Conservation (phyloP, 2,113 vertebrate species). For the Promerops cafer region DNA sequence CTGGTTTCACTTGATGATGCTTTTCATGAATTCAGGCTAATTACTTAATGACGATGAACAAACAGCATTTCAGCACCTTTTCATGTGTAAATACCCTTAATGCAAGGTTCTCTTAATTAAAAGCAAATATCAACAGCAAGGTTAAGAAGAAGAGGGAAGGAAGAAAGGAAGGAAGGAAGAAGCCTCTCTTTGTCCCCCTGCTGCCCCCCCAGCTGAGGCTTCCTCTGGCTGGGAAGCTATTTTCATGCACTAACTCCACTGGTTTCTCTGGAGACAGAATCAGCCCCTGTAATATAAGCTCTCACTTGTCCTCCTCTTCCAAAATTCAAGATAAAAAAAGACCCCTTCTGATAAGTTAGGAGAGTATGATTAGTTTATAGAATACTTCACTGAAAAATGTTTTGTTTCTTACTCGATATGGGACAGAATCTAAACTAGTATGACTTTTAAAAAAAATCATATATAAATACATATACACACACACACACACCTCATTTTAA, state of each 20-base stretch:
- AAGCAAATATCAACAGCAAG: background rate
- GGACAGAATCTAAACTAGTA: background rate
- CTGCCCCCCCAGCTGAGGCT: conserved; percentile 9
- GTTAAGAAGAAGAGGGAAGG: conserved; percentile 10
- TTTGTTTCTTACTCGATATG: background rate
- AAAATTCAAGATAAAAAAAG: conserved; percentile 17
- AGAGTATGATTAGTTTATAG: background rate
- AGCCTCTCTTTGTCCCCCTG: conserved; percentile 39
- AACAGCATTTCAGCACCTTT: conserved; percentile 53
- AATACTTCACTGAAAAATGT: conserved; percentile 37
- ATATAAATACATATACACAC: background rate
- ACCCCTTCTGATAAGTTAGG: background rate
- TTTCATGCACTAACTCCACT: conserved; percentile 42
- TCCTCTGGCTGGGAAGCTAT: conserved; percentile 52
- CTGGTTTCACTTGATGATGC: conserved; percentile 47
- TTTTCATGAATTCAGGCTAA: conserved; percentile 60
- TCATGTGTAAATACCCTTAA: conserved; percentile 65
- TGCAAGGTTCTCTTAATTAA: conserved; percentile 48
- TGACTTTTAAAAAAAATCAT: background rate
- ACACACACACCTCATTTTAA: background rate
- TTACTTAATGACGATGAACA: conserved; percentile 24
- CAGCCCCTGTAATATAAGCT: conserved; percentile 37
- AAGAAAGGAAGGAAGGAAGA: conserved; percentile 27
- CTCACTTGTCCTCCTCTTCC: conserved; percentile 18
- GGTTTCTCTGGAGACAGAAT: conserved; percentile 53